phyloP scores from a whole-genome alignment of 2,113 vertebrate species.

The Gobius niger region DNA sequence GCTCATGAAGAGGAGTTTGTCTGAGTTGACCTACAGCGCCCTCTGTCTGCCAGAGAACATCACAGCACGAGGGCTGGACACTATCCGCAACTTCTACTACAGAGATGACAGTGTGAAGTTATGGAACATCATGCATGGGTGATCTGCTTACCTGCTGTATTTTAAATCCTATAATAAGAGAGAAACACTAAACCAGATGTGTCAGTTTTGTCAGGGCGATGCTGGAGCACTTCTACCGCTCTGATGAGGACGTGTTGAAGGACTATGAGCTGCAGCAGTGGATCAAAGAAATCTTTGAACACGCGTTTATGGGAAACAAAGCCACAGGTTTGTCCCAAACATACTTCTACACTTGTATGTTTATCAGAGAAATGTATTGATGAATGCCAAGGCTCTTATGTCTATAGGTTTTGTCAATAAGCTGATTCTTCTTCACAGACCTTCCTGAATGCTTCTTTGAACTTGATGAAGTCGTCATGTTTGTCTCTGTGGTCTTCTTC shows the following conservation, averaged over 20 bases:
- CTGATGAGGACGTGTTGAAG: slow-evolving; percentile 41
- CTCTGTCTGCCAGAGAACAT: slow-evolving; percentile 63
- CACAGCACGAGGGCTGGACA: slow-evolving; percentile 45
- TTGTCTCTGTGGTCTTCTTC: slow-evolving; percentile 71
- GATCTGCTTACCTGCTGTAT: no score
- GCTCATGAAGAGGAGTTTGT: slow-evolving; percentile 36
- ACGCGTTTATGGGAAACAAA: slow-evolving; percentile 69
- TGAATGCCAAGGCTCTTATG: not conserved
- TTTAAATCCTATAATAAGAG: not conserved
- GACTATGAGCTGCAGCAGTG: slow-evolving; percentile 81
- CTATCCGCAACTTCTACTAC: slow-evolving; percentile 56
- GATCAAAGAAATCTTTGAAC: slow-evolving; percentile 79
- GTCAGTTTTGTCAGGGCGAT: slow-evolving; percentile 70
- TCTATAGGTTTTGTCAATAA: not conserved
- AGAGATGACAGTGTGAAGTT: slow-evolving; percentile 59
- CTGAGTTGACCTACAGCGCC: slow-evolving; percentile 48
- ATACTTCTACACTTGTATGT: no score
- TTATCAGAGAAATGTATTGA: no score
- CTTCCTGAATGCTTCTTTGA: slow-evolving; percentile 42
- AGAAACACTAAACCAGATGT: not conserved
- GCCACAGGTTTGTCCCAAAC: slow-evolving; percentile 44
- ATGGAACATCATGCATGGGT: slow-evolving; percentile 55
- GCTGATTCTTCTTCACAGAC: slow-evolving; percentile 24
- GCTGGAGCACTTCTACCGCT: slow-evolving; percentile 54
- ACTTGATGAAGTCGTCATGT: slow-evolving; percentile 53